Percentiles rank a stretch among this genome's conserved stretches.
Evolutionary conservation across 1,140 invertebrate species (phyloP).

Genomic region (Drosophila mayri): DNA sequence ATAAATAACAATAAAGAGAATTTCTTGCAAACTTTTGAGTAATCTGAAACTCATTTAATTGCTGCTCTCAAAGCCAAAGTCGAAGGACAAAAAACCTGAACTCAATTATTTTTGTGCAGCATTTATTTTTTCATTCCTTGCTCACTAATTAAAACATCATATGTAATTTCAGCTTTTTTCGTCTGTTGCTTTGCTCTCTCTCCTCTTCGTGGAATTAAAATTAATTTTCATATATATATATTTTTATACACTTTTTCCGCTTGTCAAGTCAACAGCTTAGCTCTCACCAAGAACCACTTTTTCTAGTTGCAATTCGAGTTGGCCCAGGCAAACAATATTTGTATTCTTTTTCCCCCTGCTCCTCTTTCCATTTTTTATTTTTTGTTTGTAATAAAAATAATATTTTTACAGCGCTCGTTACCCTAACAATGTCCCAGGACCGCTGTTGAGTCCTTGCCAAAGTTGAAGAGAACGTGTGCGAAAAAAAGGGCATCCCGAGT

Average conservation of each 20-base stretch:
- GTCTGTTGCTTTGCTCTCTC: slow-evolving; percentile 2
- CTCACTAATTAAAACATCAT: slow-evolving; percentile 80
- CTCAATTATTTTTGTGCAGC: slow-evolving; percentile 38
- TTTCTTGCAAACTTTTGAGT: slow-evolving; percentile 20
- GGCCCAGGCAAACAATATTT: slow-evolving; percentile 67
- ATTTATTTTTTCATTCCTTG: slow-evolving; percentile 28
- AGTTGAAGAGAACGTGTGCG: slow-evolving; percentile 61
- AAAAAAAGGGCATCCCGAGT: slow-evolving; percentile 35
- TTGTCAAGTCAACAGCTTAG: slow-evolving; percentile 78
- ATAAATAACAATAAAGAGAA: slow-evolving; percentile 7
- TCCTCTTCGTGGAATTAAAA: slow-evolving; percentile 59
- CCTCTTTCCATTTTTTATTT: slow-evolving; percentile 22
- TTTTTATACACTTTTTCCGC: slow-evolving; percentile 71
- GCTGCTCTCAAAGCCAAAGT: slow-evolving; percentile 28
- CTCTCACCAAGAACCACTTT: slow-evolving; percentile 47
- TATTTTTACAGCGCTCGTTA: slow-evolving; percentile 76
- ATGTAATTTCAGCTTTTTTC: slow-evolving; percentile 77
- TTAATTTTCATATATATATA: slow-evolving; percentile 75
- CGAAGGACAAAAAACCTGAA: slow-evolving; percentile 22
- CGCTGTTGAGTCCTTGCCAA: slow-evolving; percentile 42
- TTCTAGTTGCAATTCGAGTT: slow-evolving; percentile 52
- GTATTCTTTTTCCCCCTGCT: slow-evolving; percentile 19
- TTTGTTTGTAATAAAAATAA: slow-evolving; percentile 73
- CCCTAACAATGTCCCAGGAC: slow-evolving; percentile 78
- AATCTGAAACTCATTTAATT: slow-evolving; percentile 39